A percentile compares a stretch with the other conserved stretches of the same genome.
Evolutionary conservation across 2,113 vertebrate genomes (phyloP).

Genomic region (Mionectes macconnelli): DNA sequence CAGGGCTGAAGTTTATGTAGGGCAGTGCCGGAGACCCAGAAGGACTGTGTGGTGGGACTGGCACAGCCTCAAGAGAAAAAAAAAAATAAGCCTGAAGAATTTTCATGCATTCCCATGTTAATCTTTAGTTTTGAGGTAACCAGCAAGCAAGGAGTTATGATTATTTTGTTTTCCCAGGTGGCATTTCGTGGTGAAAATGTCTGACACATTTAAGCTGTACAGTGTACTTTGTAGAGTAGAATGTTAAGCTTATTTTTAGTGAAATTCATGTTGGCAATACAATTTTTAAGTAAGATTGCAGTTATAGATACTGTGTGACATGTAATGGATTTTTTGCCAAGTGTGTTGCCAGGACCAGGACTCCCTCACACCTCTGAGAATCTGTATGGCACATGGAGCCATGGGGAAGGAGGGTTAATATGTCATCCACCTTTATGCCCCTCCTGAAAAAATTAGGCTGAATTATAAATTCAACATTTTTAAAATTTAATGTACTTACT

Average conservation of each 20-base stretch:
- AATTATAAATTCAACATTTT: not conserved
- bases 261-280: not conserved
- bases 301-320: not conserved
- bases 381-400: not conserved
- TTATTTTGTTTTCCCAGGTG: not conserved
- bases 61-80: not conserved
- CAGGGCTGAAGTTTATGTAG: not conserved
- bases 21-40: not conserved
- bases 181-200: not conserved
- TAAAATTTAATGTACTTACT: not conserved
- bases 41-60: not conserved
- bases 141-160: not conserved
- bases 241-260: not conserved
- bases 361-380: not conserved
- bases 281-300: not conserved
- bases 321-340: not conserved
- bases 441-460: not conserved
- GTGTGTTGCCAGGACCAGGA: not conserved
- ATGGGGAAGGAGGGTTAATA: not conserved
- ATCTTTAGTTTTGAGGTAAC: not conserved
- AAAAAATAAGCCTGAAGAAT: not conserved
- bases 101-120: not conserved
- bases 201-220: not conserved
- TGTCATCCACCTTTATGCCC: not conserved
- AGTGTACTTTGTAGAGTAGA: not conserved